Evolutionary conservation across 2,797 vertebrate genomes (phyloP).

Genomic region (Coregonus suidteri): DNA sequence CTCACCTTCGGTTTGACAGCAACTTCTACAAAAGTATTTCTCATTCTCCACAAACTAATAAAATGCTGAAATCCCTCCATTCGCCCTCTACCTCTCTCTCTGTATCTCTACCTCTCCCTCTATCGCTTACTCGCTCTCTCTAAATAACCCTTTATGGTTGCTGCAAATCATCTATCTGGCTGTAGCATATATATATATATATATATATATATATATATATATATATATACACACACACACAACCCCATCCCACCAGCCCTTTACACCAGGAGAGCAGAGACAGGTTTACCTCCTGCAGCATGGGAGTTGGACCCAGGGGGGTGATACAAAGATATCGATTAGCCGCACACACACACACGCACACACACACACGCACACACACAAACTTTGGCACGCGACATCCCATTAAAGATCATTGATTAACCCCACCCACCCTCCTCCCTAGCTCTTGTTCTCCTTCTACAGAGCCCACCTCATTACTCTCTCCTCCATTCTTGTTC

Average conservation of each 20-base stretch:
- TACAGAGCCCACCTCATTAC: conserved; percentile 11
- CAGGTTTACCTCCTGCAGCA: neutral
- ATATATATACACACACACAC: neutral
- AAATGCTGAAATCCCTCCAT: conserved; percentile 68
- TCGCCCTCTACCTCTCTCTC: conserved; percentile 53
- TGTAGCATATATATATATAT: conserved; percentile 57
- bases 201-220: too few relatives aligned
- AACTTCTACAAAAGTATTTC: conserved; percentile 47
- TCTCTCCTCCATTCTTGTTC: conserved; percentile 5
- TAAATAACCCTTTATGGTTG: conserved; percentile 66
- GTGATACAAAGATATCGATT: conserved; percentile 5
- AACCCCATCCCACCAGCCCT: neutral
- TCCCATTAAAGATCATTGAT: conserved; percentile 37
- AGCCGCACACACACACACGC: neutral
- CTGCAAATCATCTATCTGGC: conserved; percentile 66
- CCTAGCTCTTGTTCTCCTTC: conserved; percentile 11
- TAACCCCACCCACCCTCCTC: conserved; percentile 15
- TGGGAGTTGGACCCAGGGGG: neutral
- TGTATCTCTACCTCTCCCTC: conserved; percentile 57
- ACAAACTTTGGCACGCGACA: conserved; percentile 24
- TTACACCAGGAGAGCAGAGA: neutral
- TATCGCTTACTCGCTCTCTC: conserved; percentile 38
- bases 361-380: neutral
- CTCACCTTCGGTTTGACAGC: conserved; percentile 70
- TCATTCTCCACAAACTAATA: conserved; percentile 66